Evolutionary conservation across 1,140 invertebrate species (phyloP), one percentile per base, ranked within the genome.

Genomic region (Hormaphis cornu): DNA sequence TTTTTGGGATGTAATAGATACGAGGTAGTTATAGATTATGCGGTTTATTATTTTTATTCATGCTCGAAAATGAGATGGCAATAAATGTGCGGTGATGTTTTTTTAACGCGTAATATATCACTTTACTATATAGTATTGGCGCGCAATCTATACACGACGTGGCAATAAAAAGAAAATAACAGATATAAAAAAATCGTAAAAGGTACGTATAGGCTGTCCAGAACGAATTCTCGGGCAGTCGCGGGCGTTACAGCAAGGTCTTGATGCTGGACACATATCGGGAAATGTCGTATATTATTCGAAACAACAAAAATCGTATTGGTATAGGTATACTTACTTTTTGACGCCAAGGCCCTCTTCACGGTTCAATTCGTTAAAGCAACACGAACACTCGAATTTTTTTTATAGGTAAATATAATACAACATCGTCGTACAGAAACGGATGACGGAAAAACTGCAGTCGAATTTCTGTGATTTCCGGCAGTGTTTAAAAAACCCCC

Each of bases 131-230:
- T 35, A 40, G n/a, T 44, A 33, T 4, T 6, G 46, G 18, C 44
- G 35, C 14, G 0, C 10, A 50, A 66, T 46, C n/a, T 22, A 35
- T n/a, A 46, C 42, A n/a, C 14, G n/a, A 46, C 61, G 44, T 50
- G 61, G 61, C 50, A 50, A 66, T 66, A 66, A 66, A 50, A 63
- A 63, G 26, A 61, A 56, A 26, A 61, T 22, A 30, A 28, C n/a
- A n/a, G n/a, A n/a, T n/a, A n/a, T n/a, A n/a, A 22, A 56, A 35
- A 35, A 35, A 48, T 66, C 44, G 26, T 50, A 66, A 50, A 66
- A 50, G 61, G 61, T 33, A 66, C 24, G 44, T 66, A 30, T 66
- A 66, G 61, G 61, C 44, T 66, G 61, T 48, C 61, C 61, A 66
- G 61, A 66, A 50, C 61, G 28, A 20, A 66, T 63, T 48, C 42